Conservation (phyloP, 2,797 vertebrate genomes). For the Sebastes trivittatus region DNA sequence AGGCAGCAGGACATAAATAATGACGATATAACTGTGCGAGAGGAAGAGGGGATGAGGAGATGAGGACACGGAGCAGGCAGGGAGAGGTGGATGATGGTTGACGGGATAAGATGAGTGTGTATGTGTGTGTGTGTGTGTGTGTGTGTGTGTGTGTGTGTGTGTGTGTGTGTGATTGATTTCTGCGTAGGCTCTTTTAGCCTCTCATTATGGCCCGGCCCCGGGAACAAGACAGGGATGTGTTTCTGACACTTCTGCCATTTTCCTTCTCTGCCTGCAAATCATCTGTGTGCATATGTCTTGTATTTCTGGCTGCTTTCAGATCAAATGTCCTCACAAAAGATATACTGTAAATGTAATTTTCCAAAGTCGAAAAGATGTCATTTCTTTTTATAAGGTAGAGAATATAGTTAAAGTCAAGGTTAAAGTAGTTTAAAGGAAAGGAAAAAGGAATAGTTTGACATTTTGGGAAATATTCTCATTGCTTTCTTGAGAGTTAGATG, state of each 20-base stretch:
- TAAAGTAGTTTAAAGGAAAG: background rate
- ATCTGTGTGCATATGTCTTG: conserved; percentile 6
- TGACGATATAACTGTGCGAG: conserved; percentile 25
- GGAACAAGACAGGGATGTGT: conserved; percentile 45
- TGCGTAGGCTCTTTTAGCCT: conserved; percentile 33
- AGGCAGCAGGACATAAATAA: conserved; percentile 53
- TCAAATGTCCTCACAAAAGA: background rate
- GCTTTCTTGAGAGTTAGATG: background rate
- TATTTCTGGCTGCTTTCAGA: background rate
- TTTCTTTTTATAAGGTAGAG: background rate
- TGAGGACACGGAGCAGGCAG: conserved; percentile 1
- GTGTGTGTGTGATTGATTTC: conserved; percentile 40
- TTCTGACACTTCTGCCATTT: conserved; percentile 49
- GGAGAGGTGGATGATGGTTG: conserved; percentile 32
- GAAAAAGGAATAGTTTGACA: background rate
- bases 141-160: conserved; percentile 10
- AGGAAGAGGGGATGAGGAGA: conserved; percentile 6
- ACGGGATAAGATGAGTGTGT: conserved; percentile 11
- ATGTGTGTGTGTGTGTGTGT: background rate
- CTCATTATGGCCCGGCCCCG: conserved; percentile 40
- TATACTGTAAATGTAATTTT: background rate
- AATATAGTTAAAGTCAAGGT: background rate
- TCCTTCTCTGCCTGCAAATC: conserved; percentile 29
- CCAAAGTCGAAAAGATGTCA: background rate
- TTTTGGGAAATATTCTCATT: background rate